phyloP scores from a whole-genome alignment of 1,140 invertebrate genomes.

The Drosophila sproati region DNA sequence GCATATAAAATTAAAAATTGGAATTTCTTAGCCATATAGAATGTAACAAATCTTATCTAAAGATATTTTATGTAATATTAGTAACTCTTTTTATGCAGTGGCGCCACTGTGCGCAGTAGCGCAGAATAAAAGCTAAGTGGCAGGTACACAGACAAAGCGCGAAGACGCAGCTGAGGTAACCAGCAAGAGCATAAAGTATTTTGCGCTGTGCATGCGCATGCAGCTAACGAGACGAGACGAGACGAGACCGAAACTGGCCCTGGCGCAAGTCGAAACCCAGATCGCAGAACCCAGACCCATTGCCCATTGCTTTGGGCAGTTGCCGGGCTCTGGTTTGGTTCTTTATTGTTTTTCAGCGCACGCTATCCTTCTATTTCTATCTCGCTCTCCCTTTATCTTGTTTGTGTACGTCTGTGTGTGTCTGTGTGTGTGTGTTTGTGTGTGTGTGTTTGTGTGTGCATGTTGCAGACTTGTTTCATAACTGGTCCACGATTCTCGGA shows the following conservation, averaged over 20 bases:
- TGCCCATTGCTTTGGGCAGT: slow-evolving; percentile 37
- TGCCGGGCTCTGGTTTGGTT: slow-evolving; percentile 64
- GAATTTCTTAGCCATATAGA: no score
- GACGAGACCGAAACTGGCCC: slow-evolving; percentile 54
- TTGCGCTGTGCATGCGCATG: slow-evolving; percentile 59
- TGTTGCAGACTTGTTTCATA: slow-evolving; percentile 83
- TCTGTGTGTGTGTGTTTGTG: background rate
- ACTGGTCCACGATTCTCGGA: slow-evolving; percentile 82
- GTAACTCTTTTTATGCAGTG: background rate
- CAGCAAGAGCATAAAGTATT: slow-evolving; percentile 68
- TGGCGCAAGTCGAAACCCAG: slow-evolving; percentile 30
- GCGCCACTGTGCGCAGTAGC: slow-evolving; percentile 7
- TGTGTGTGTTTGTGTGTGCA: slow-evolving; percentile 56
- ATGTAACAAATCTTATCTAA: no score
- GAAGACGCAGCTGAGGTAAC: slow-evolving; percentile 18
- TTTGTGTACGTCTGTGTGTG: slow-evolving; percentile 2
- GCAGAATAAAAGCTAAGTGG: slow-evolving; percentile 58
- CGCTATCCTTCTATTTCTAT: slow-evolving; percentile 21
- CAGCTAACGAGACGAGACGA: slow-evolving; percentile 72
- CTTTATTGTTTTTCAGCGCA: slow-evolving; percentile 70
- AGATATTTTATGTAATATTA: background rate
- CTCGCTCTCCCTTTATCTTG: background rate
- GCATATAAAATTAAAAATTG: no score
- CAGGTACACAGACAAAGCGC: slow-evolving; percentile 66
- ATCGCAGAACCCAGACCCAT: slow-evolving; percentile 5